Conservation (phyloP, 2,888 invertebrate species). For the Pandemis cinnamomeana region DNA sequence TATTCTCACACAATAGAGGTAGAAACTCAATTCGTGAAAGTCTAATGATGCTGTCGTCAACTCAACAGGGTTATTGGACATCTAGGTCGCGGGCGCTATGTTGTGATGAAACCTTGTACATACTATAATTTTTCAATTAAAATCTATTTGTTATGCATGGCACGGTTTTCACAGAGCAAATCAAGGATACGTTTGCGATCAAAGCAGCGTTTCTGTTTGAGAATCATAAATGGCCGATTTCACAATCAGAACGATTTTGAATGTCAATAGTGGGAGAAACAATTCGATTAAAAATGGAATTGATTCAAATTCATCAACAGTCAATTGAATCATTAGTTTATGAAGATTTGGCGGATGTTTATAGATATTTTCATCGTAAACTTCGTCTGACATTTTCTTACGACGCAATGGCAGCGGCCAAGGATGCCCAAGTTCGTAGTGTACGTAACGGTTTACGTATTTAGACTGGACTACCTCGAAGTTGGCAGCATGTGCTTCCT, state of each 20-base stretch:
- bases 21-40: slow-evolving; percentile 44
- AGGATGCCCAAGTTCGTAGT: slow-evolving; percentile 29
- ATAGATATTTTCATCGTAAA: slow-evolving; percentile 17
- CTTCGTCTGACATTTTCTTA: slow-evolving; percentile 30
- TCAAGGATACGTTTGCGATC: slow-evolving; percentile 35
- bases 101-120: slow-evolving; percentile 39
- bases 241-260: slow-evolving; percentile 2
- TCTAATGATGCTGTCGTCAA: slow-evolving; percentile 36
- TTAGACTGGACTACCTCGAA: slow-evolving; percentile 30
- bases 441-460: slow-evolving; percentile 33
- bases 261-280: slow-evolving; percentile 11
- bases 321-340: slow-evolving; percentile 24
- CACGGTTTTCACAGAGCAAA: slow-evolving; percentile 34
- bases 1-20: slow-evolving; percentile 41
- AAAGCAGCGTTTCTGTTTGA: slow-evolving; percentile 7
- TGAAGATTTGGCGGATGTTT: slow-evolving; percentile 16
- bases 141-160: slow-evolving; percentile 39
- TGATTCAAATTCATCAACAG: slow-evolving; percentile 4
- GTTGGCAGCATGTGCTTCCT: slow-evolving; percentile 38
- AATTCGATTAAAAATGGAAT: slow-evolving; percentile 17
- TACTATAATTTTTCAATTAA: slow-evolving; percentile 40
- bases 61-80: slow-evolving; percentile 38
- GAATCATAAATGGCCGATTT: slow-evolving; percentile 8
- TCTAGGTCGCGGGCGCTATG: slow-evolving; percentile 34
- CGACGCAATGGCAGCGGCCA: slow-evolving; percentile 15